phyloP scores from a whole-genome alignment of 35 echinoderm and acorn worm species.

The Diadema setosum region DNA sequence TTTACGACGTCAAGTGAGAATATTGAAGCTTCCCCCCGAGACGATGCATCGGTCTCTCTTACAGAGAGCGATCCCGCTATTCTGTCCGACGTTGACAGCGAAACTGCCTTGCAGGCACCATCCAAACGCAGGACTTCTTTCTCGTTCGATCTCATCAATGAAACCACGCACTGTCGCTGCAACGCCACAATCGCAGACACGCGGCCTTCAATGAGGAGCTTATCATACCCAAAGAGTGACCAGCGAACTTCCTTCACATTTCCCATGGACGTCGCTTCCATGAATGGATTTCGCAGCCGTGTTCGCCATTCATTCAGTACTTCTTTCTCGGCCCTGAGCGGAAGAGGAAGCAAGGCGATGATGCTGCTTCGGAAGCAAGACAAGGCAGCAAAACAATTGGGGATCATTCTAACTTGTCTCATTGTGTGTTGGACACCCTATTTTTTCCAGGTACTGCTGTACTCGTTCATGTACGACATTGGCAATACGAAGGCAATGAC shows the following conservation, averaged over 20 bases:
- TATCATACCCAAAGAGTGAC: conserved; percentile 9
- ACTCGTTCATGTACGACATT: conserved; percentile 54
- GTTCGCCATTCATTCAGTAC: conserved; percentile 75
- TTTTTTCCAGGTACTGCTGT: conserved; percentile 83
- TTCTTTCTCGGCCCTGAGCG: conserved; percentile 79
- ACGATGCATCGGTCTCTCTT: not conserved
- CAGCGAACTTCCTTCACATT: not conserved
- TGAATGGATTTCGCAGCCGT: conserved; percentile 43
- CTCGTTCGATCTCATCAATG: conserved; percentile 37
- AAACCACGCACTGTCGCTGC: conserved; percentile 14
- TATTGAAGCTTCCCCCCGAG: conserved; percentile 1
- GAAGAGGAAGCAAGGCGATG: conserved; percentile 68
- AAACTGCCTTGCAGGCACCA: not conserved
- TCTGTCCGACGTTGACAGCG: not conserved
- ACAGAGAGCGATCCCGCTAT: conserved; percentile 6
- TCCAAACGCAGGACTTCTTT: conserved; percentile 22
- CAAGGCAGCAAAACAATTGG: conserved; percentile 96
- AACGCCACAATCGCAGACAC: not conserved
- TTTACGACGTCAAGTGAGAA: conserved; percentile 22
- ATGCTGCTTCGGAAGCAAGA: conserved; percentile 71
- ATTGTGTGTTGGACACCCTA: conserved; percentile 96
- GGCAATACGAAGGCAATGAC: conserved; percentile 45
- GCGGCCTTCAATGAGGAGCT: not conserved
- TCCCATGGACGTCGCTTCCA: conserved; percentile 21
- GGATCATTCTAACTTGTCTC: conserved; percentile 73